phyloP scores from a whole-genome alignment of 2,797 vertebrate genomes.

The Salarias fasciatus region DNA sequence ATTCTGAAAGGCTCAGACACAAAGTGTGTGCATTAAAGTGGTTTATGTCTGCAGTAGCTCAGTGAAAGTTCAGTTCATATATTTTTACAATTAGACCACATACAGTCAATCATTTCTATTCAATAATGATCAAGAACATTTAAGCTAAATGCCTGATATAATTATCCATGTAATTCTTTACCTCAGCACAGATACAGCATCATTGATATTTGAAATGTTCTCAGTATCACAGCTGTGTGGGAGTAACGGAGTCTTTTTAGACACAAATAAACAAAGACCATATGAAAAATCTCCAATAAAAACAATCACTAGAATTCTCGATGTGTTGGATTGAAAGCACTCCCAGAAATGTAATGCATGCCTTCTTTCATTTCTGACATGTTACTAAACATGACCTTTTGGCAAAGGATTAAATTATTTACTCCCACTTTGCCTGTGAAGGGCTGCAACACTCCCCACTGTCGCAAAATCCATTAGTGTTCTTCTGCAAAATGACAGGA shows the following conservation, averaged over 20 bases:
- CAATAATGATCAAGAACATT: too few species aligned
- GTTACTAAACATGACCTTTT: constrained; percentile 79
- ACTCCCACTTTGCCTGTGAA: constrained; percentile 47
- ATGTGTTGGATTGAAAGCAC: constrained; percentile 14
- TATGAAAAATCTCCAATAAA: too few species aligned
- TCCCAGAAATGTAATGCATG: constrained; percentile 50
- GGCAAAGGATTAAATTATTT: constrained; percentile 70
- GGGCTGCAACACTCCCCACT: constrained; percentile 33
- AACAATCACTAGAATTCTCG: too few species aligned
- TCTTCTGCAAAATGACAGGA: constrained; percentile 51
- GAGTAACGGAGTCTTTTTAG: too few species aligned
- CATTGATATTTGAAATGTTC: too few species aligned
- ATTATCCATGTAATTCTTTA: too few species aligned
- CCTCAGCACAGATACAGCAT: too few species aligned
- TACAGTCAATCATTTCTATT: too few species aligned
- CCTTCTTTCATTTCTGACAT: constrained; percentile 70
- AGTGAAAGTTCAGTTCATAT: neutral
- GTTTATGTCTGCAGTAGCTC: constrained; percentile 10
- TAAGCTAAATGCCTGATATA: too few species aligned
- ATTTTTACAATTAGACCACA: too few species aligned
- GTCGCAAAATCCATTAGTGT: constrained; percentile 67
- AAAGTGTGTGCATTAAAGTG: neutral
- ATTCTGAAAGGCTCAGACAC: constrained; percentile 7
- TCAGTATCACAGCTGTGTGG: too few species aligned
- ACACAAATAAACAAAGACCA: too few species aligned